phyloP scores from a whole-genome alignment of 2,797 vertebrate species.

The Gallinago stenura region DNA sequence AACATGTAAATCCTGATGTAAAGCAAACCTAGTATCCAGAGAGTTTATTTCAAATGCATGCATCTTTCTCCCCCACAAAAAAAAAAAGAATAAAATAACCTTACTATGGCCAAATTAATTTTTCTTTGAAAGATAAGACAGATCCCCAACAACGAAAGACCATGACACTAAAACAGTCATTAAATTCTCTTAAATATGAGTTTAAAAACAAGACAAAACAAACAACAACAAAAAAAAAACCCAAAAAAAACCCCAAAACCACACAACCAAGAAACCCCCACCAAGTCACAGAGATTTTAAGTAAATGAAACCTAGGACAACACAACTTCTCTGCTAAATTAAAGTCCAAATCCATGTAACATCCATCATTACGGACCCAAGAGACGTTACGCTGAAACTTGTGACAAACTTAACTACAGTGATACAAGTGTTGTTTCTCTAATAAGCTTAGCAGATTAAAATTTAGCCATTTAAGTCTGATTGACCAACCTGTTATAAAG shows the following conservation, averaged over 20 bases:
- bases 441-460: conserved; percentile 66
- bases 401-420: neutral
- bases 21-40: neutral
- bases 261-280: neutral
- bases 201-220: neutral
- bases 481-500: conserved; percentile 24
- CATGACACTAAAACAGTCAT: neutral
- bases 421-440: neutral
- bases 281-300: neutral
- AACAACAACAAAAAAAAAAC: no score
- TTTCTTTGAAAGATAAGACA: neutral
- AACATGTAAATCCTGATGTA: neutral
- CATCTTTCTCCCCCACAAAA: accelerated
- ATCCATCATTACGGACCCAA: neutral
- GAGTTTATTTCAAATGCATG: neutral
- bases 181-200: neutral
- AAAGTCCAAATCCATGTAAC: neutral
- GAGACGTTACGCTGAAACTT: neutral
- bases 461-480: conserved; percentile 48
- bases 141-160: neutral
- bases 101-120: neutral
- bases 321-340: neutral
- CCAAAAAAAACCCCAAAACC: no score
- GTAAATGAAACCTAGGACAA: neutral
- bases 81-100: neutral